Conservation (phyloP, 1,140 invertebrate genomes). For the Protaetia brevitarsis region DNA sequence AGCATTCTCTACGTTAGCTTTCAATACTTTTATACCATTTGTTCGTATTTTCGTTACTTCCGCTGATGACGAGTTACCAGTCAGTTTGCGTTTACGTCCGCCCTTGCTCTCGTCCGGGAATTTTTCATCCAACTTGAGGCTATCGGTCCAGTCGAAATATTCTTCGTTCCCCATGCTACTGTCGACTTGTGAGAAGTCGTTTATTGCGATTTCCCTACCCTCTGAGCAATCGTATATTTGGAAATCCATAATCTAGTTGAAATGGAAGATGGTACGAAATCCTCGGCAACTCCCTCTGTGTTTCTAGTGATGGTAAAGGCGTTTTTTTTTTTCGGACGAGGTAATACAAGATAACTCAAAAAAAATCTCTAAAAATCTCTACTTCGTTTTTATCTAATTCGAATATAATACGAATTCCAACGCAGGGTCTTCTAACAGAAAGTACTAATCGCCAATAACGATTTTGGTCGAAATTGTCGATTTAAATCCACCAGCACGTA, state of each 20-base stretch:
- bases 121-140: slow-evolving; percentile 41
- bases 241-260: slow-evolving; percentile 43
- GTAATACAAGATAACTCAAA: too few species aligned
- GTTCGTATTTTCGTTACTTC: slow-evolving; percentile 30
- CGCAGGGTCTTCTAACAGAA: neutral
- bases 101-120: slow-evolving; percentile 26
- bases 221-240: slow-evolving; percentile 40
- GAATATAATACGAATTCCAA: neutral
- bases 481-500: neutral
- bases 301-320: too few species aligned
- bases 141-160: slow-evolving; percentile 44
- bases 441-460: neutral
- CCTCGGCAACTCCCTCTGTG: too few species aligned
- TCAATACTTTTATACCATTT: slow-evolving; percentile 23
- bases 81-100: slow-evolving; percentile 36
- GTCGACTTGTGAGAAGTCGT: slow-evolving; percentile 34
- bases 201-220: slow-evolving; percentile 37
- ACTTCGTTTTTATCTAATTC: neutral
- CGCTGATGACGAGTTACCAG: slow-evolving; percentile 26
- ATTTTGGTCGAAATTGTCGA: slow-evolving; percentile 1
- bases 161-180: slow-evolving; percentile 45
- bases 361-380: slow-evolving; percentile 3
- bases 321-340: too few species aligned
- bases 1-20: neutral
- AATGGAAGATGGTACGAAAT: neutral